These are phyloP conservation scores for Disparrhopalites patrizii DNA, from an alignment of 2,888 invertebrate species.

Conservation along the genomic window DNA sequence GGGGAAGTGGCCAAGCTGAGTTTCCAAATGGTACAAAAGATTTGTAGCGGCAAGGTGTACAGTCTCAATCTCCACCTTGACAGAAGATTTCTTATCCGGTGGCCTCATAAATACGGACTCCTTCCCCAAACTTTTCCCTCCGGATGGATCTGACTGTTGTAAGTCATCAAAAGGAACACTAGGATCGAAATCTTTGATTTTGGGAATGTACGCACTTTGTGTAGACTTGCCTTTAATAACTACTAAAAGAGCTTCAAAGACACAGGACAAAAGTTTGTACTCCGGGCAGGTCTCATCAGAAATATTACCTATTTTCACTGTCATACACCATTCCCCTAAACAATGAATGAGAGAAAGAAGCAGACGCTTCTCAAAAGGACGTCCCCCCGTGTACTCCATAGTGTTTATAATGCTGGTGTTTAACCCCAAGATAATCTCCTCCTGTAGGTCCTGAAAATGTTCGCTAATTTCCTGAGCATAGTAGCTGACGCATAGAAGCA, in stretches of 20 bases:
- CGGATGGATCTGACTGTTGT: slow-evolving; percentile 29
- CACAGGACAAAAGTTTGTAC: slow-evolving; percentile 59
- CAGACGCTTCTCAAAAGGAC: slow-evolving; percentile 58
- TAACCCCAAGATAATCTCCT: slow-evolving; percentile 58
- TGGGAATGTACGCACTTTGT: slow-evolving; percentile 35
- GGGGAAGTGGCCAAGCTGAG: slow-evolving; percentile 92
- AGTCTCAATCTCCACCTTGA: slow-evolving; percentile 51
- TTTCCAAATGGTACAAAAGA: slow-evolving; percentile 80
- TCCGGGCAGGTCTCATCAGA: slow-evolving; percentile 7
- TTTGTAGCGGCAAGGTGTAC: slow-evolving; percentile 62
- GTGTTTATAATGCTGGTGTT: slow-evolving; percentile 15
- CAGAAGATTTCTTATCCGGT: slow-evolving; percentile 35
- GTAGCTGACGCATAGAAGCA: slow-evolving; percentile 71
- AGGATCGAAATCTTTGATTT: slow-evolving; percentile 66
- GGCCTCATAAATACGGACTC: slow-evolving; percentile 36
- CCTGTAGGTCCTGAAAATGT: slow-evolving; percentile 69
- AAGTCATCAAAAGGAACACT: slow-evolving; percentile 68
- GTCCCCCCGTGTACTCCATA: slow-evolving; percentile 13
- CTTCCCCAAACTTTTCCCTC: slow-evolving; percentile 32
- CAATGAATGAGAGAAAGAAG: slow-evolving; percentile 79
- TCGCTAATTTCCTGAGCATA: slow-evolving; percentile 68
- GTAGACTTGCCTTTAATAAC: slow-evolving; percentile 35
- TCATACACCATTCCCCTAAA: slow-evolving; percentile 90
- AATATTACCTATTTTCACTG: slow-evolving; percentile 56
- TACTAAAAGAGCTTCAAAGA: slow-evolving; percentile 60